phyloP scores from a whole-genome alignment of 2,888 invertebrate genomes.

The Drosophila ezoana region DNA sequence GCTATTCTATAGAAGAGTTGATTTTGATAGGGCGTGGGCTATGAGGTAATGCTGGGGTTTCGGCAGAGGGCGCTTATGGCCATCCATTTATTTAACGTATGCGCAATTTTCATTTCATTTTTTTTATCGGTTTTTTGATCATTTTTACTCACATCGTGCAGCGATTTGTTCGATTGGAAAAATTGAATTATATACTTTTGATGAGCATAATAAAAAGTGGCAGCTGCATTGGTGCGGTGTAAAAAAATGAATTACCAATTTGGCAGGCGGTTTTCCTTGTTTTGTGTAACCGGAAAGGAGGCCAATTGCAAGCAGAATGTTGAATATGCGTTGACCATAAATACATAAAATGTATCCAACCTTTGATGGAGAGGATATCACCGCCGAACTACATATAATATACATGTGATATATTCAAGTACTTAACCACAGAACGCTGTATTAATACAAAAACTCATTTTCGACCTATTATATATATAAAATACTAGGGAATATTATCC shows the following conservation, averaged over 20 bases:
- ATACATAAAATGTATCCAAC: background rate
- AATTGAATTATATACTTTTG: slow-evolving; percentile 77
- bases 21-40: slow-evolving; percentile 10
- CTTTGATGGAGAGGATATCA: too few relatives aligned
- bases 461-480: too few relatives aligned
- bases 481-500: too few relatives aligned
- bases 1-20: background rate
- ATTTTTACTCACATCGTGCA: slow-evolving; percentile 29
- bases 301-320: background rate
- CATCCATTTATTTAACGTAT: slow-evolving; percentile 75
- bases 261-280: slow-evolving; percentile 3
- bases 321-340: background rate
- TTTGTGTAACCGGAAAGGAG: background rate
- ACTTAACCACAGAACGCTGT: too few relatives aligned
- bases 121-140: slow-evolving; percentile 7
- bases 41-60: slow-evolving; percentile 13
- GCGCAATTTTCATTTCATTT: slow-evolving; percentile 43
- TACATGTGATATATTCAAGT: too few relatives aligned
- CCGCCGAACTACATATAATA: too few relatives aligned
- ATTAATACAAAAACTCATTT: too few relatives aligned
- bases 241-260: slow-evolving; percentile 39
- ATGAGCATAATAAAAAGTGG: slow-evolving; percentile 71
- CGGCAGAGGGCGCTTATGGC: slow-evolving; percentile 48
- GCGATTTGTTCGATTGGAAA: slow-evolving; percentile 75
- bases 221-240: slow-evolving; percentile 55